A percentile compares a stretch with the other conserved stretches of the same genome.
Evolutionary conservation across 2,888 invertebrate species (phyloP).

Genomic region (Diachrysia chrysitis): DNA sequence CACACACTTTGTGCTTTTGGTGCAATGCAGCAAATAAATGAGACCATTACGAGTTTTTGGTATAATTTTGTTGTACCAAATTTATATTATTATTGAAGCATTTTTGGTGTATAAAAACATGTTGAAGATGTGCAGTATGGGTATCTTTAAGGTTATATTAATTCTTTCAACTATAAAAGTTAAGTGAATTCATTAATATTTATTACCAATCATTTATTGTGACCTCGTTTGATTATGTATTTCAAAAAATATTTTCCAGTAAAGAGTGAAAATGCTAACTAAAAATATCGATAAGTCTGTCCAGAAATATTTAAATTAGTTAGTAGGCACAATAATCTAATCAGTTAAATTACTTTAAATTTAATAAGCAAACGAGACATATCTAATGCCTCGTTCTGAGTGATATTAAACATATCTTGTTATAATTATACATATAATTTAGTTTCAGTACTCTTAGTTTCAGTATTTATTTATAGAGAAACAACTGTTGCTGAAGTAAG

Average conservation of each 20-base stretch:
- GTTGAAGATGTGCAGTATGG: slow-evolving; percentile 50
- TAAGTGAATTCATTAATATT: slow-evolving; percentile 1
- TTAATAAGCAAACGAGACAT: too few relatives aligned
- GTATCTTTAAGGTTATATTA: slow-evolving; percentile 34
- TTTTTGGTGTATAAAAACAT: slow-evolving; percentile 57
- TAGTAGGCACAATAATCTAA: background rate
- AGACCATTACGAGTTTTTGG: slow-evolving; percentile 74
- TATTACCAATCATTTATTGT: slow-evolving; percentile 1
- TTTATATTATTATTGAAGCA: slow-evolving; percentile 62
- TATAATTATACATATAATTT: too few relatives aligned
- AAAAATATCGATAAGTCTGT: too few relatives aligned
- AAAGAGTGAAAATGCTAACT: background rate
- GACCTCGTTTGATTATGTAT: background rate
- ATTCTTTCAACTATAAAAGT: background rate
- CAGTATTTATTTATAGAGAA: too few relatives aligned
- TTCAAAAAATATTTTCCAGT: background rate
- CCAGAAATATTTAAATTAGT: too few relatives aligned
- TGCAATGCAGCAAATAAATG: slow-evolving; percentile 78
- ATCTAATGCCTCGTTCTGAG: too few relatives aligned
- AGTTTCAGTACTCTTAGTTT: too few relatives aligned
- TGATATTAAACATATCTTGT: too few relatives aligned
- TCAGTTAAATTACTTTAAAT: background rate
- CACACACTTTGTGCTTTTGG: slow-evolving; percentile 82
- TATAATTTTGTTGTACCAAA: slow-evolving; percentile 73
- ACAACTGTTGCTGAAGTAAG: too few relatives aligned